Evolutionary conservation across 2,113 vertebrate genomes (phyloP).

Genomic region (Pelusios castaneus): DNA sequence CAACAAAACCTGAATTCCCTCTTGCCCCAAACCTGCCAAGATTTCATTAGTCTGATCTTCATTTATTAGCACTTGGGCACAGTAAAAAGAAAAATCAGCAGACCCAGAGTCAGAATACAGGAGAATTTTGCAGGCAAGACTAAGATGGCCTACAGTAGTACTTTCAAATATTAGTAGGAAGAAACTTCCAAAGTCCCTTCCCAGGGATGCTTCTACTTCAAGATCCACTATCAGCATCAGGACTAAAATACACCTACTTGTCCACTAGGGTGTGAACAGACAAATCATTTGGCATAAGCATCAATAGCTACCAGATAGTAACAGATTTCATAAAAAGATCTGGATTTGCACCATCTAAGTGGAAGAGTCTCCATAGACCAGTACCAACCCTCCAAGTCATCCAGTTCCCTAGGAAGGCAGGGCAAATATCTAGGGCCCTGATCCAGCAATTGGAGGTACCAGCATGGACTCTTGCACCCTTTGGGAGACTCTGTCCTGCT

Average conservation of each 20-base stretch:
- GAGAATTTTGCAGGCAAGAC: no score
- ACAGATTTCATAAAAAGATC: neutral
- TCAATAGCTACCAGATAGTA: neutral
- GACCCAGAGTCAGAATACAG: neutral
- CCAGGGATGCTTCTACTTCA: neutral
- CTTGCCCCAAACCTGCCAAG: neutral
- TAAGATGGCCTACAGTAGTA: neutral
- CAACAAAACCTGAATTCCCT: neutral
- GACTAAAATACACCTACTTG: neutral
- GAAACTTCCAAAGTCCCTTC: neutral
- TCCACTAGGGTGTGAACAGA: neutral
- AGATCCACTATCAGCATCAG: neutral
- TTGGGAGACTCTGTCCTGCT: rapidly evolving
- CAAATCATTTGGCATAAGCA: neutral
- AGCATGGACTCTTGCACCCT: no score
- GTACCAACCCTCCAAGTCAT: neutral
- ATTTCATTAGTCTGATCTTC: neutral
- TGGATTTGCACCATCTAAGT: neutral
- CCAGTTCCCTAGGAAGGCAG: neutral
- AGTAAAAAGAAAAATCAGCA: neutral
- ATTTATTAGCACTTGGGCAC: neutral
- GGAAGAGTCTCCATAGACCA: neutral
- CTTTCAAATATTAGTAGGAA: neutral
- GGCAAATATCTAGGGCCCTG: neutral
- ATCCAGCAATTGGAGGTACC: rapidly evolving